Evolutionary conservation across 2,113 vertebrate species (phyloP).

Genomic region (Hiodon tergisus): DNA sequence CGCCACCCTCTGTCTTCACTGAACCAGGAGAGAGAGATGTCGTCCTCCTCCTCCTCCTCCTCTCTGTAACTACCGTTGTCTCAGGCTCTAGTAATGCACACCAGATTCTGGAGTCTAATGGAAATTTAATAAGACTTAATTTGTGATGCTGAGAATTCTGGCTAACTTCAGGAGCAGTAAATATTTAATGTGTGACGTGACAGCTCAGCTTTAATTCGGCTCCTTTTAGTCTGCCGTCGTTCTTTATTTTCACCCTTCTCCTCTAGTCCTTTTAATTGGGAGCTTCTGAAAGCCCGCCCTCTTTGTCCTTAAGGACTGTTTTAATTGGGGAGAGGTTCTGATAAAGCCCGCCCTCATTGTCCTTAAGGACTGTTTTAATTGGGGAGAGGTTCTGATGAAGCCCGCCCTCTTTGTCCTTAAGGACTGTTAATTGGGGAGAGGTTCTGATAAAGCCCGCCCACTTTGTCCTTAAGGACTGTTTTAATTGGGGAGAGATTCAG

Average conservation of each 20-base stretch:
- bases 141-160: constrained; percentile 8
- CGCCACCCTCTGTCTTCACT: not conserved
- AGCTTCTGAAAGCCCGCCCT: too few relatives aligned
- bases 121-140: constrained; percentile 31
- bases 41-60: not conserved
- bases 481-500: not conserved
- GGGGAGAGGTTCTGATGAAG: too few relatives aligned
- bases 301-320: not conserved
- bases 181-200: constrained; percentile 20
- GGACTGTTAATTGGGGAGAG: not conserved
- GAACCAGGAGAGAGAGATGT: not conserved
- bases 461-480: not conserved
- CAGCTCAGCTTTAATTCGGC: constrained; percentile 3
- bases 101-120: constrained; percentile 28
- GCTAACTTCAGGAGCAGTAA: constrained; percentile 10
- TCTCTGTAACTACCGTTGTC: not conserved
- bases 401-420: too few relatives aligned
- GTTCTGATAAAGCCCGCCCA: too few relatives aligned
- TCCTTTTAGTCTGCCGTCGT: not conserved
- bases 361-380: constrained; percentile 6
- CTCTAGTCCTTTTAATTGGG: too few relatives aligned
- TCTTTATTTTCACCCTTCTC: constrained; percentile 20
- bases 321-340: not conserved
- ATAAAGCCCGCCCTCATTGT: too few relatives aligned
- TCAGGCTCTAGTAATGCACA: not conserved